Evolutionary conservation across 2,888 invertebrate genomes (phyloP).

Genomic region (Caenorhabditis auriculariae): DNA sequence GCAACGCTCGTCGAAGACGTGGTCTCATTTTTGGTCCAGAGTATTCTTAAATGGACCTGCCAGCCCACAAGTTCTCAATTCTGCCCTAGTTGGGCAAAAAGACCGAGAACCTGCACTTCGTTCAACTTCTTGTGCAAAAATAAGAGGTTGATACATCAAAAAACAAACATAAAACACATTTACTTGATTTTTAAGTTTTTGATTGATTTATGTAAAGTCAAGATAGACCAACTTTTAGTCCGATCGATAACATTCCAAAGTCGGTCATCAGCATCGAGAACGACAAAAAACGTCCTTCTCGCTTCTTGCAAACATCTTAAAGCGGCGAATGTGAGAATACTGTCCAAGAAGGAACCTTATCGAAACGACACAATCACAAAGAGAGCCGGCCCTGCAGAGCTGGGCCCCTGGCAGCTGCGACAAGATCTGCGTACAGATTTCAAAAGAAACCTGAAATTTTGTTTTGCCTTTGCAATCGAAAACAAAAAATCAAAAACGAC

Average conservation of each 20-base stretch:
- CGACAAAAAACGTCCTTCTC: constrained; percentile 33
- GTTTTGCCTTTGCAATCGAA: constrained; percentile 3
- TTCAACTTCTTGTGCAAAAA: no score
- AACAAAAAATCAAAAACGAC: constrained; percentile 3
- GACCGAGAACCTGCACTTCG: no score
- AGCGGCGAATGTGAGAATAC: neutral
- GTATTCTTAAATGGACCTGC: no score
- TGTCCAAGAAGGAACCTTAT: constrained; percentile 31
- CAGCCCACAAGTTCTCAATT: no score
- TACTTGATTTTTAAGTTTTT: no score
- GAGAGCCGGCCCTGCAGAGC: constrained; percentile 51
- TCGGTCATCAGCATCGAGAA: constrained; percentile 48
- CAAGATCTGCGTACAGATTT: constrained; percentile 59
- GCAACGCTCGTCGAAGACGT: no score
- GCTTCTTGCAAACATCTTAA: constrained; percentile 14
- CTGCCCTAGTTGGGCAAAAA: no score
- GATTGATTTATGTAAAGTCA: no score
- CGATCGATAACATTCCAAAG: constrained; percentile 45
- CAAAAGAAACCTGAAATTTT: constrained; percentile 49
- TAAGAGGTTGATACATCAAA: no score
- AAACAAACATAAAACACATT: no score
- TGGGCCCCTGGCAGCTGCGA: constrained; percentile 59
- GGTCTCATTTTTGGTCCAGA: no score
- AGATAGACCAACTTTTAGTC: constrained; percentile 29
- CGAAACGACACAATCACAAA: constrained; percentile 58